Evolutionary conservation across 1,140 invertebrate species (phyloP).

Genomic region (Condylostylus longicornis): DNA sequence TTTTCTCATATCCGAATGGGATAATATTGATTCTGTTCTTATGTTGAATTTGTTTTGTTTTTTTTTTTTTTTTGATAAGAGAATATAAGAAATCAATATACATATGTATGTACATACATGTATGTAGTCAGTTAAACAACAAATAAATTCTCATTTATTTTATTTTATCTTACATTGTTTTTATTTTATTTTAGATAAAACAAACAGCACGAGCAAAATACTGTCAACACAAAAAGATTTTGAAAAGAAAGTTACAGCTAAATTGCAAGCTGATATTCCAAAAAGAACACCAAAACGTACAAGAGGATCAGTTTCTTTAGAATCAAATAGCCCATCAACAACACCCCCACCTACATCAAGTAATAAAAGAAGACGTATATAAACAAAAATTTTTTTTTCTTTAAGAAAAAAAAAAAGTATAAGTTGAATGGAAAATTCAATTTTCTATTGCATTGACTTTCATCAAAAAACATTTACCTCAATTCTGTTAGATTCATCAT

Average conservation of each 20-base stretch:
- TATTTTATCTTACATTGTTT: neutral
- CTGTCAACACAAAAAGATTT: slow-evolving; percentile 12
- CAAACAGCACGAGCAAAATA: neutral
- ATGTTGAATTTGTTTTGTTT: no score
- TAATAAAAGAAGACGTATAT: slow-evolving; percentile 27
- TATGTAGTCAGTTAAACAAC: neutral
- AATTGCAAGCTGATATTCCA: slow-evolving; percentile 16
- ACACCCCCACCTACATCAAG: slow-evolving; percentile 26
- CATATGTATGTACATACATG: no score
- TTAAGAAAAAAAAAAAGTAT: neutral
- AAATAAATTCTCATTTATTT: neutral
- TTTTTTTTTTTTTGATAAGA: no score
- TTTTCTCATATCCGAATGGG: no score
- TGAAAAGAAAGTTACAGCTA: slow-evolving; percentile 24
- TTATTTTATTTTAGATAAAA: slow-evolving; percentile 8
- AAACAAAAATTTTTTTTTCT: slow-evolving; percentile 9
- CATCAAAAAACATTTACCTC: no score
- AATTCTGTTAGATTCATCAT: no score
- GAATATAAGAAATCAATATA: no score
- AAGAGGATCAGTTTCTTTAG: slow-evolving; percentile 28
- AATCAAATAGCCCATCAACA: slow-evolving; percentile 30
- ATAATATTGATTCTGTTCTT: no score
- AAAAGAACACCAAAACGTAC: slow-evolving; percentile 28
- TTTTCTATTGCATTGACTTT: no score
- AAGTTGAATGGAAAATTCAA: no score